Percentiles rank a stretch among this genome's conserved stretches.
Evolutionary conservation across 1,140 invertebrate species (phyloP).

Genomic region (Drosophila nebulosa): DNA sequence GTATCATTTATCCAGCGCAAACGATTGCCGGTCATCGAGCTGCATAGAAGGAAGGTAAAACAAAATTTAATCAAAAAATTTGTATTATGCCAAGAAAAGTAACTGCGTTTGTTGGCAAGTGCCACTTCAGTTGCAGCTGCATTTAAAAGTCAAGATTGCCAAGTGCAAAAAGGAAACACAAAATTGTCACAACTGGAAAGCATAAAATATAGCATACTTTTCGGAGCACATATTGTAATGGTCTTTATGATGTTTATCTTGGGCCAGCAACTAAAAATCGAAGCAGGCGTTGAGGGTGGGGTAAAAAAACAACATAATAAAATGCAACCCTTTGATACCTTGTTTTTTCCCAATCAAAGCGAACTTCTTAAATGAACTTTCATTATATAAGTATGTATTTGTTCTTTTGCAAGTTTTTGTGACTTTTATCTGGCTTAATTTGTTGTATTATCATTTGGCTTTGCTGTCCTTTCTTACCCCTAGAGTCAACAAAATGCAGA

Average conservation of each 20-base stretch:
- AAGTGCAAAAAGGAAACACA: slow-evolving; percentile 20
- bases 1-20: slow-evolving; percentile 85
- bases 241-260: slow-evolving; percentile 48
- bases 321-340: neutral
- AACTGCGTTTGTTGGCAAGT: slow-evolving; percentile 60
- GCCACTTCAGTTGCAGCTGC: slow-evolving; percentile 65
- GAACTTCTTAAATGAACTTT: slow-evolving; percentile 14
- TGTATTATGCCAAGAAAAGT: slow-evolving; percentile 51
- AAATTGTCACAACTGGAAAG: slow-evolving; percentile 48
- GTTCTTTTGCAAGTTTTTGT: neutral
- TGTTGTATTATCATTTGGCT: slow-evolving; percentile 19
- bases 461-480: neutral
- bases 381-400: neutral
- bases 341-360: neutral
- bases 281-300: neutral
- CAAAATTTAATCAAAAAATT: slow-evolving; percentile 23
- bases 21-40: slow-evolving; percentile 86
- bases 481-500: slow-evolving; percentile 48
- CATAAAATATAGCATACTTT: slow-evolving; percentile 47
- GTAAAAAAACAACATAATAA: neutral
- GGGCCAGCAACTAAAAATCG: slow-evolving; percentile 26
- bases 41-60: slow-evolving; percentile 9
- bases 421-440: slow-evolving; percentile 54
- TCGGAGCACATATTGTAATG: slow-evolving; percentile 46
- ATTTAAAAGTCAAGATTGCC: slow-evolving; percentile 67